These are phyloP conservation scores for Tricholauxania praeusta DNA, from an alignment of 2,888 invertebrate species.

Conservation along the genomic window DNA sequence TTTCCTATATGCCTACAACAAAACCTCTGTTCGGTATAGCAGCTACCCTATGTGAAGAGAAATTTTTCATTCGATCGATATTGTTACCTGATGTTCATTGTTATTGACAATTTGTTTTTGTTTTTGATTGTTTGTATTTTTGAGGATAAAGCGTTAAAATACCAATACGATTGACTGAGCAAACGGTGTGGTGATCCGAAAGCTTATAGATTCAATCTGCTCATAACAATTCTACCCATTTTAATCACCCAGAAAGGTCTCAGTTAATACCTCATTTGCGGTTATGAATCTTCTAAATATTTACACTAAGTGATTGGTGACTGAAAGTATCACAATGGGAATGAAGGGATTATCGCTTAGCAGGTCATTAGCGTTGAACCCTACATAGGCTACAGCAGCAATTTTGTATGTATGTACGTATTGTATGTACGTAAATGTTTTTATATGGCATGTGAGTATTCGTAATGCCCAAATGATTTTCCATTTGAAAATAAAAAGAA, in stretches of 20 bases:
- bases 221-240: background rate
- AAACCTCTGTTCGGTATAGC: too few relatives aligned
- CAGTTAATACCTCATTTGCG: background rate
- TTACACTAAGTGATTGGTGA: slow-evolving; percentile 45
- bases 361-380: too few relatives aligned
- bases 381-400: too few relatives aligned
- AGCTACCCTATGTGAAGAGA: background rate
- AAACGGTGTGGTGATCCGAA: slow-evolving; percentile 50
- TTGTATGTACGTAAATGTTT: too few relatives aligned
- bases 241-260: too few relatives aligned
- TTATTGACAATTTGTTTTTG: slow-evolving; percentile 55
- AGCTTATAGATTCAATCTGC: slow-evolving; percentile 46
- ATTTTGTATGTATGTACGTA: too few relatives aligned
- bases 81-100: background rate
- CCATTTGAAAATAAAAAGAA: too few relatives aligned
- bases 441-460: too few relatives aligned
- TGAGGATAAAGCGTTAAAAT: slow-evolving; percentile 62
- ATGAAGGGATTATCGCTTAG: too few relatives aligned
- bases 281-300: slow-evolving; percentile 56
- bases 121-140: slow-evolving; percentile 64
- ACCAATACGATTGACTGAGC: slow-evolving; percentile 53
- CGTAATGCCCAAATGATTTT: too few relatives aligned
- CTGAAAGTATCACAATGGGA: too few relatives aligned
- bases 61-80: background rate
- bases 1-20: too few relatives aligned